Evolutionary conservation across 2,888 invertebrate genomes (phyloP), one percentile per base, ranked within the genome.

Genomic region (Empis stercorea): DNA sequence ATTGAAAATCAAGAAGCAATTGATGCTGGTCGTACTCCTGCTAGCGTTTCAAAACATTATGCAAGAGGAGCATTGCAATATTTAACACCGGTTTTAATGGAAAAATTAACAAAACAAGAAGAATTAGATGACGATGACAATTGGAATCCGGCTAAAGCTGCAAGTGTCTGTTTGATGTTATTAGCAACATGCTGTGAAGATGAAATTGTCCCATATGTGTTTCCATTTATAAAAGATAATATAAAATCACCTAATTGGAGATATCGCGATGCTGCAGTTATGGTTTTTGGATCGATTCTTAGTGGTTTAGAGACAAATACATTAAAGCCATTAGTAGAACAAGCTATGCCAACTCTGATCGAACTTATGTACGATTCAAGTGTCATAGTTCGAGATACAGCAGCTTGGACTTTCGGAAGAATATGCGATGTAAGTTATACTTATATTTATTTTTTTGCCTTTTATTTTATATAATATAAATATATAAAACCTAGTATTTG

Each of bases 111-210:
- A 9, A 94, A 95, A 68, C 96, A 97, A 73, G 92, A 93, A 64
- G 96, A 99, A 65, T 80, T 84, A 57, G 97, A 99, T 64, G 96
- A 99, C 69, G 97, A 99, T 66, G 91, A 97, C 62, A 96, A 95
- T 60, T 99, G 99, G 99, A 97, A 95, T 70, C 99, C 99, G 1
- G 89, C 94, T 56, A 99, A 99, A 73, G 96, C 99, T 1, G 94
- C 99, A 4, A 95, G 97, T 32, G 99, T 99, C 4, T 99, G 99
- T 66, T 75, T 99, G 23, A 97, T 97, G 94, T 75, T 99, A 43
- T 74, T 99, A 56, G 89, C 99, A 16, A 88, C 92, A 42, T 97
- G 97, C 64, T 96, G 96, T 64, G 96, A 96, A 69, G 93, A 97
- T 67, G 89, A 87, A 62, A 91, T 99, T 53, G 91, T 99, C n/a